Conservation (phyloP, 2,888 invertebrate species). For the Ptychoptera contaminata region DNA sequence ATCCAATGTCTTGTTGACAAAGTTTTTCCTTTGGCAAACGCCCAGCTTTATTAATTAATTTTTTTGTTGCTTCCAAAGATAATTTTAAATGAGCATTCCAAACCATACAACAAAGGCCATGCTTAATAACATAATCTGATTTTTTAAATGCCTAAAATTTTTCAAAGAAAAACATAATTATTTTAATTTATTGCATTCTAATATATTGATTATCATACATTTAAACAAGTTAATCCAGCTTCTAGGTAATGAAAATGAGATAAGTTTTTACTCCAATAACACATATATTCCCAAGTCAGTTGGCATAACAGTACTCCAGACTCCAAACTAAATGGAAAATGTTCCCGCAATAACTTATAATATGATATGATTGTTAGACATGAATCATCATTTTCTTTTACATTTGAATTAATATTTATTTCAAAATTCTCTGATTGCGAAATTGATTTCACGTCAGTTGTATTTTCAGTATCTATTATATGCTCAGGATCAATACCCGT, state of each 20-base stretch:
- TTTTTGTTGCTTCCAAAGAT: conserved; percentile 56
- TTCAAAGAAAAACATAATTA: conserved; percentile 40
- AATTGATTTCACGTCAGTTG: conserved; percentile 3
- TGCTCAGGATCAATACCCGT: conserved; percentile 52
- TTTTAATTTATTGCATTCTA: conserved; percentile 34
- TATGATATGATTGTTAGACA: conserved; percentile 39
- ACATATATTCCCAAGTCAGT: conserved; percentile 82
- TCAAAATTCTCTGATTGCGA: conserved; percentile 4
- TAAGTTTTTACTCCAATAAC: conserved; percentile 70
- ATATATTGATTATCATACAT: conserved; percentile 11
- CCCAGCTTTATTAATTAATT: conserved; percentile 65
- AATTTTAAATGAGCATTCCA: conserved; percentile 84
- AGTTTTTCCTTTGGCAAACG: conserved; percentile 73
- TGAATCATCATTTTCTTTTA: background rate
- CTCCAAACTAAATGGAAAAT: conserved; percentile 76
- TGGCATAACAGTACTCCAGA: conserved; percentile 66
- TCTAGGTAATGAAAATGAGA: conserved; percentile 47
- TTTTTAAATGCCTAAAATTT: conserved; percentile 15
- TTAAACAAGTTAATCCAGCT: conserved; percentile 54
- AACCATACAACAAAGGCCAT: conserved; percentile 69
- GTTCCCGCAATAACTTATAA: conserved; percentile 46
- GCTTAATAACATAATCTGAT: conserved; percentile 33
- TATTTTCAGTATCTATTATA: conserved; percentile 28
- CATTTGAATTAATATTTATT: conserved; percentile 9
- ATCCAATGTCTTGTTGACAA: conserved; percentile 60